phyloP scores from a whole-genome alignment of 2,888 invertebrate genomes.

The Invenusta paracnida region DNA sequence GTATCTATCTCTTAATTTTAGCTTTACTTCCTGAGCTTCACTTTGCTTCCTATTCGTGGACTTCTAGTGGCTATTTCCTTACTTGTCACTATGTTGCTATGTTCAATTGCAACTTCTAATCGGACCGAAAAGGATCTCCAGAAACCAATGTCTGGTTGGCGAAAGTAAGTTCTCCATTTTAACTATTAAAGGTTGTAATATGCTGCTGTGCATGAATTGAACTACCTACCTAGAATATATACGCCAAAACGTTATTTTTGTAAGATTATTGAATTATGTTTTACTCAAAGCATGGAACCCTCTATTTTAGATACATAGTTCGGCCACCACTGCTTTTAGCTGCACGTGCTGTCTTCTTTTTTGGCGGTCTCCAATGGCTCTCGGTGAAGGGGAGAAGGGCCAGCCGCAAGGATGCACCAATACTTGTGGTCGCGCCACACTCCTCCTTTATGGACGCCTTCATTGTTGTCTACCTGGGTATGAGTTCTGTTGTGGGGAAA shows the following conservation, averaged over 20 bases:
- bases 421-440: slow-evolving; percentile 81
- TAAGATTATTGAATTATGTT: too few relatives aligned
- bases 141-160: neutral
- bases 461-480: slow-evolving; percentile 74
- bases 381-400: slow-evolving; percentile 73
- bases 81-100: neutral
- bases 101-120: neutral
- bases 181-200: too few relatives aligned
- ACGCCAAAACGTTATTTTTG: too few relatives aligned
- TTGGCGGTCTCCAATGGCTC: slow-evolving; percentile 76
- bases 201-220: too few relatives aligned
- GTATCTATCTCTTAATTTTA: neutral
- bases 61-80: neutral
- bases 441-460: slow-evolving; percentile 84
- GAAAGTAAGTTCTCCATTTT: neutral
- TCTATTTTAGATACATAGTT: slow-evolving; percentile 17
- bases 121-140: neutral
- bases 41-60: neutral
- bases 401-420: slow-evolving; percentile 72
- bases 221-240: too few relatives aligned
- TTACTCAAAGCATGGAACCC: too few relatives aligned
- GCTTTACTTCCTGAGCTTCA: neutral
- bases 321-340: neutral
- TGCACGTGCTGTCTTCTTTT: slow-evolving; percentile 66
- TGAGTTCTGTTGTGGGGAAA: slow-evolving; percentile 83